Conservation (phyloP, 2,888 invertebrate species). For the Thereva unica region DNA sequence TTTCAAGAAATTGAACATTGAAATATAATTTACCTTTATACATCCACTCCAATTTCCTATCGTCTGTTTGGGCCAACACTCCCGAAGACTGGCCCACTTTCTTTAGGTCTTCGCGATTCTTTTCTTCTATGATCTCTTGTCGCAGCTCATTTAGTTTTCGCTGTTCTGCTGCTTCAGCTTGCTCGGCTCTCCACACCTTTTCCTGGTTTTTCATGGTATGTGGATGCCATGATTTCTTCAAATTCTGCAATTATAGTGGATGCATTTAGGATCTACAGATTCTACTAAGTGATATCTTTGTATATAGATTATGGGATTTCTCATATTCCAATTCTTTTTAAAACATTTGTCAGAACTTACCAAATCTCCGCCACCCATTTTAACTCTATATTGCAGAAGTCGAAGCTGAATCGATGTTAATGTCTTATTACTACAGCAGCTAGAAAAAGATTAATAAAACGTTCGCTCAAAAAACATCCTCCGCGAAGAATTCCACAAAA, state of each 20-base stretch:
- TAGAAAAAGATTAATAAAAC: too few species aligned
- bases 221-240: constrained; percentile 81
- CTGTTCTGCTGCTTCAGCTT: constrained; percentile 71
- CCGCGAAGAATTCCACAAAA: too few species aligned
- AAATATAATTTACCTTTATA: constrained; percentile 66
- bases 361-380: too few species aligned
- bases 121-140: constrained; percentile 69
- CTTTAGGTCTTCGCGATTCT: constrained; percentile 68
- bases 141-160: constrained; percentile 69
- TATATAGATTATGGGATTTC: too few species aligned
- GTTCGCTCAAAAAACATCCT: too few species aligned
- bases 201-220: constrained; percentile 77
- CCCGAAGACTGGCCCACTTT: constrained; percentile 64
- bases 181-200: constrained; percentile 78
- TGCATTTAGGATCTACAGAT: too few species aligned
- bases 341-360: too few species aligned
- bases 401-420: too few species aligned
- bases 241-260: constrained; percentile 61
- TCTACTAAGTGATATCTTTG: too few species aligned
- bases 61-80: constrained; percentile 57
- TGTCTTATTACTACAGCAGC: too few species aligned
- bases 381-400: too few species aligned
- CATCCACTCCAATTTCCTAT: constrained; percentile 83
- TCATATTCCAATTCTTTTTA: too few species aligned
- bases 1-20: not conserved